phyloP scores from a whole-genome alignment of 37 sponge, comb jelly and placozoan species.

The Theonella swinhoei region DNA sequence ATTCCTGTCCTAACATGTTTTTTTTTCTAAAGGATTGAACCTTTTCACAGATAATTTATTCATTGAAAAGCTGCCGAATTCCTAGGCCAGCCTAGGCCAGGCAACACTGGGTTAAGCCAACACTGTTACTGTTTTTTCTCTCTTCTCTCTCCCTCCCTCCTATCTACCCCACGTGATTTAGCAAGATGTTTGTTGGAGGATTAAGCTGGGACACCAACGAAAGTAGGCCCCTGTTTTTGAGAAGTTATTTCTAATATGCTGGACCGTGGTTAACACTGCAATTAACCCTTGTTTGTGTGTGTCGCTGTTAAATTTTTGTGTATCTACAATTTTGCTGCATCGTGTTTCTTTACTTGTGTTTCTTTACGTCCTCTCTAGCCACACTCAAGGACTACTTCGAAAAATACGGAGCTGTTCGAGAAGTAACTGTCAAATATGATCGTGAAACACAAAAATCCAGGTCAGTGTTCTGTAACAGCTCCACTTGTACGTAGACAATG shows the following conservation, averaged over 20 bases:
- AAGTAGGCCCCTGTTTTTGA: conserved; percentile 35
- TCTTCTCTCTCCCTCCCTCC: not conserved
- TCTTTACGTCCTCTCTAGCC: conserved; percentile 9
- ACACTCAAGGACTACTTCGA: conserved; percentile 65
- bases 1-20: not conserved
- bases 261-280: too few species aligned
- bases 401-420: conserved; percentile 53
- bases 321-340: not conserved
- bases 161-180: conserved; percentile 13
- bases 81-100: conserved; percentile 37
- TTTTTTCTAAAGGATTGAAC: conserved; percentile 4
- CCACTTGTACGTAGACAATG: too few species aligned
- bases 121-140: not conserved
- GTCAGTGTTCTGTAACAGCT: too few species aligned
- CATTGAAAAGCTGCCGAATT: too few species aligned
- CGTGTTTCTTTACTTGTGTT: not conserved
- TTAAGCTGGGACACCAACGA: conserved; percentile 71
- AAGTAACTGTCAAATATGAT: conserved; percentile 63
- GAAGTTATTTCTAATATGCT: too few species aligned
- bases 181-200: conserved; percentile 88
- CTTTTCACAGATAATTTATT: not conserved
- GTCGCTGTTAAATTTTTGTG: too few species aligned
- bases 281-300: not conserved
- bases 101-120: too few species aligned
- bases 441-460: conserved; percentile 42